Base-by-base conservation (phyloP, 2,888 invertebrate species). In the Pachydiplax longipennis region DNA sequence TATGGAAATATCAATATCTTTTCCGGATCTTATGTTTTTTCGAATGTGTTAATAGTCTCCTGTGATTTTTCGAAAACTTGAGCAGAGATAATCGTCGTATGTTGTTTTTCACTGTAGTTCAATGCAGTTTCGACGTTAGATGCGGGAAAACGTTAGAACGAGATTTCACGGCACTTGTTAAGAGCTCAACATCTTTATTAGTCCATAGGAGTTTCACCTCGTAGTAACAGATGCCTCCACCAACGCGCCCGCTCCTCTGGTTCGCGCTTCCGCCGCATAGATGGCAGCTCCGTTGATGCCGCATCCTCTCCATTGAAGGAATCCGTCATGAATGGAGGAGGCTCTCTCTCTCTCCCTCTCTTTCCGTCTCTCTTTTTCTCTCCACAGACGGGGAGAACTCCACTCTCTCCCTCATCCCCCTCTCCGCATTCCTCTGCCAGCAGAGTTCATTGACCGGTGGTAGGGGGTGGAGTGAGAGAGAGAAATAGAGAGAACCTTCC, bases 381-480 rank as follows among this genome's bases (percentile, higher is more conserved):
- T 58, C 58, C 83, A 31, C 87, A 87, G 87, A 87, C 87, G 87
- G 87, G 87, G 61, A 87, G 61, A 61, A 61, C 61, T 35, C 83
- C 53, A 53, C 58, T 35, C 58, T 31, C 82, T 25, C 35, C 58
- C 31, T 58, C 83, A 15, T 22, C 35, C 35, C 87, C 37, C 61
- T 40, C 58, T 87, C 87, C 40, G 87, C 87, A 87, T 87, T 87
- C 87, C 87, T 65, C 61, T 37, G 87, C 37, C 87, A 61, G 87
- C 61, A 37, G 61, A 65, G 87, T 58, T 87, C 87, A 40, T 22
- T 61, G 87, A 87, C 87, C 58, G 90, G 80, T 73, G 73, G 73
- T 73, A 73, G 73, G 91, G 65, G 91, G 90, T 91, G 91, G 91
- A 91, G 53, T 35, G 90, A 80, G 90, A 90, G 91, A 90, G 90